A percentile compares a stretch with the other conserved stretches of the same genome.
Conservation (phyloP, 2,888 invertebrate genomes). For the Folsomia candida region DNA sequence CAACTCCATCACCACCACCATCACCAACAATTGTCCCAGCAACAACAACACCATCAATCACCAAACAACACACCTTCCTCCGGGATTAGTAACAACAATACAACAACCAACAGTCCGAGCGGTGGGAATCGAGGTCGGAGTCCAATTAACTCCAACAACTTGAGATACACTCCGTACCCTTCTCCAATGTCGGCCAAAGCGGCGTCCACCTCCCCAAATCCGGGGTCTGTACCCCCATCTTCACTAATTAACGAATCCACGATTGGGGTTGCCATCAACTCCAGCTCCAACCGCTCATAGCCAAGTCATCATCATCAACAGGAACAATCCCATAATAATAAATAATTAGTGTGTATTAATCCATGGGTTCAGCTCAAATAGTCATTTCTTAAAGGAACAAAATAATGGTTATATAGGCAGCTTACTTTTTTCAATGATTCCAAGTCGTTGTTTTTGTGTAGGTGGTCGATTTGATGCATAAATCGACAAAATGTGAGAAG, state of each 20-base stretch:
- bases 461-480: not conserved
- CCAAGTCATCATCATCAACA: constrained; percentile 5
- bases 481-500: not conserved
- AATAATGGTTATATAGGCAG: too few relatives aligned
- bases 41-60: constrained; percentile 30
- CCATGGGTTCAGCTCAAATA: constrained; percentile 1
- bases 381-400: constrained; percentile 1
- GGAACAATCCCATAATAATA: constrained; percentile 3
- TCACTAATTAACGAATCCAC: constrained; percentile 40
- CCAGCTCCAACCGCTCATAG: constrained; percentile 29
- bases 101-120: constrained; percentile 22
- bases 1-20: constrained; percentile 47
- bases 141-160: constrained; percentile 39
- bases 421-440: not conserved
- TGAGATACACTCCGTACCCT: constrained; percentile 49
- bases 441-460: not conserved
- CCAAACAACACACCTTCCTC: constrained; percentile 16
- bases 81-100: constrained; percentile 28
- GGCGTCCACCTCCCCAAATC: constrained; percentile 47
- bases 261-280: constrained; percentile 24
- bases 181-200: constrained; percentile 41
- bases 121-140: constrained; percentile 37
- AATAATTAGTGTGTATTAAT: not conserved
- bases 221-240: constrained; percentile 44
- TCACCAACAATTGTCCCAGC: constrained; percentile 44